Percentiles rank a stretch among this genome's conserved stretches.
These are phyloP conservation scores for Caenorhabditis briggsae DNA, from an alignment of 1,140 invertebrate genomes.

Conservation along the genomic window DNA sequence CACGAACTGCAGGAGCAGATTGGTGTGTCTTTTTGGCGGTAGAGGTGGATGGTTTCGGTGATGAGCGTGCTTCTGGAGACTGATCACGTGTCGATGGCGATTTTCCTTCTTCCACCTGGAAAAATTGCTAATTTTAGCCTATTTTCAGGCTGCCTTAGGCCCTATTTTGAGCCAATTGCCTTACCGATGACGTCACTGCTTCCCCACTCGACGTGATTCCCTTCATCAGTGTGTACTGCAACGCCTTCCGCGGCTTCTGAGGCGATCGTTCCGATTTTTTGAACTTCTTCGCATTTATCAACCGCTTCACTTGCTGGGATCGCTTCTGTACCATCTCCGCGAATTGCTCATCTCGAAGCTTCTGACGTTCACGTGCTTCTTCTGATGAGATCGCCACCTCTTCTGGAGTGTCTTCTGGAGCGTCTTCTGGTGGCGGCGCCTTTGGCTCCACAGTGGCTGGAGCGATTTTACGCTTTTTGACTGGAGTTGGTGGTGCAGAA, in stretches of 20 bases:
- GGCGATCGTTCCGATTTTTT: not conserved
- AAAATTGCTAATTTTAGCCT: not conserved
- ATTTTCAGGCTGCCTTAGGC: not conserved
- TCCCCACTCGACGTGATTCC: not conserved
- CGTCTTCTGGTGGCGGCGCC: not conserved
- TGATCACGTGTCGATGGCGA: too few species aligned
- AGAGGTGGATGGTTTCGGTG: too few species aligned
- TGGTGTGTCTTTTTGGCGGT: too few species aligned
- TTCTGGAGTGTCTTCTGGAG: not conserved
- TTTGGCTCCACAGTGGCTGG: not conserved
- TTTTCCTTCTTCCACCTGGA: too few species aligned
- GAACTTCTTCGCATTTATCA: constrained; percentile 31
- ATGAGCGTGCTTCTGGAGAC: too few species aligned
- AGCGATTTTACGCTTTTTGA: not conserved
- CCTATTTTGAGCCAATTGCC: not conserved
- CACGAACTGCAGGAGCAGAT: too few species aligned
- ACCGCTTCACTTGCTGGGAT: constrained; percentile 1
- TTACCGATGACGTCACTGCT: not conserved
- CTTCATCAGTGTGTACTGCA: not conserved
- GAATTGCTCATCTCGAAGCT: not conserved
- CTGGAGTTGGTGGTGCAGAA: constrained; percentile 4
- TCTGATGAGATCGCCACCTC: not conserved
- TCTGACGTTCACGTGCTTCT: not conserved
- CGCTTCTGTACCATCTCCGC: constrained; percentile 32
- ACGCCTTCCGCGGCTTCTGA: not conserved